Evolutionary conservation across 2,797 vertebrate genomes (phyloP).

Genomic region (Brachyrhaphis roseni): DNA sequence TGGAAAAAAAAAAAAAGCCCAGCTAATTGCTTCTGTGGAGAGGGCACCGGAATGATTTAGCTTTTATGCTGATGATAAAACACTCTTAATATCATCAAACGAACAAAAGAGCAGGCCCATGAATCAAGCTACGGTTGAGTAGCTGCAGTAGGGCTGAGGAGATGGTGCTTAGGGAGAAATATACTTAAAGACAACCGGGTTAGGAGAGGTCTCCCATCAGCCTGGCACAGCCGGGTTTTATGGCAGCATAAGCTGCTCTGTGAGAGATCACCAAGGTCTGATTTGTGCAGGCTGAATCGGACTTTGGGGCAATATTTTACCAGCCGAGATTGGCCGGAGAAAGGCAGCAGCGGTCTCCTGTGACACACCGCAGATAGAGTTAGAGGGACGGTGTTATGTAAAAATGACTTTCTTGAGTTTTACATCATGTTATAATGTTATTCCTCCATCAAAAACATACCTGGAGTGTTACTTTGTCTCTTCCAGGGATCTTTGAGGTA

Average conservation of each 20-base stretch:
- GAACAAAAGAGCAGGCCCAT: constrained; percentile 52
- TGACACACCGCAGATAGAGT: neutral
- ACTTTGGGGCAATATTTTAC: constrained; percentile 18
- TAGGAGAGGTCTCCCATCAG: constrained; percentile 39
- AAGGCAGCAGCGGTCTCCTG: constrained; percentile 11
- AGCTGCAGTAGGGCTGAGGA: constrained; percentile 31
- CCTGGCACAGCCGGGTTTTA: constrained; percentile 35
- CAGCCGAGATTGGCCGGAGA: constrained; percentile 17
- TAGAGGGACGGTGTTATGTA: neutral
- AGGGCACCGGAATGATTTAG: constrained; percentile 48
- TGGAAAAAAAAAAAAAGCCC: constrained; percentile 43
- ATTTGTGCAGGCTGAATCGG: constrained; percentile 3
- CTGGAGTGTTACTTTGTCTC: too few relatives aligned
- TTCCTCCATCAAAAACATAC: too few relatives aligned
- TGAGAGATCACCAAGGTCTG: constrained; percentile 36
- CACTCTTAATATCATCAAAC: constrained; percentile 56
- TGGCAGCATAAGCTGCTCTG: constrained; percentile 27
- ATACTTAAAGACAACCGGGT: constrained; percentile 36
- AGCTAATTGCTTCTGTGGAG: constrained; percentile 57
- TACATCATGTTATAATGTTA: too few relatives aligned
- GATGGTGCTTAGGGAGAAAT: constrained; percentile 51
- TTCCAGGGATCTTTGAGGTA: too few relatives aligned
- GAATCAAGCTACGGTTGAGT: constrained; percentile 52
- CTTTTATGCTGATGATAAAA: constrained; percentile 59
- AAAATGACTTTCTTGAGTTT: too few relatives aligned